Percentiles rank a stretch among this genome's conserved stretches.
phyloP scores from a whole-genome alignment of 2,797 vertebrate genomes.

The Potorous gilbertii region DNA sequence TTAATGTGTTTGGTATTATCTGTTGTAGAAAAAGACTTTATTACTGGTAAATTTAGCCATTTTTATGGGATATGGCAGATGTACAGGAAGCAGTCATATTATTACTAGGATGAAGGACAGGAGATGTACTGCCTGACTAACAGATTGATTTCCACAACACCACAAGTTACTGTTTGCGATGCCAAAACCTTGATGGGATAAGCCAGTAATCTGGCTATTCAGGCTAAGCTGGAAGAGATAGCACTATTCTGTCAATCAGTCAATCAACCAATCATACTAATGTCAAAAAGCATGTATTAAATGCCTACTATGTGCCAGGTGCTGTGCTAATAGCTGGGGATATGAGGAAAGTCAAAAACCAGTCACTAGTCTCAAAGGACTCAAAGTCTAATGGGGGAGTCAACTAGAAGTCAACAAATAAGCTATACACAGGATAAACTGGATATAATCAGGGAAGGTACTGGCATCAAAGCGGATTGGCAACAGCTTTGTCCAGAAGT shows the following conservation, averaged over 20 bases:
- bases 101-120: not conserved
- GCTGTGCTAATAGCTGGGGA: not conserved
- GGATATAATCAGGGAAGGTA: not conserved
- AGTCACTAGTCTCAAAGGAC: not conserved
- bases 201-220: not conserved
- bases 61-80: not conserved
- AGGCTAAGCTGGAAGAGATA: not conserved
- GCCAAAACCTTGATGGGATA: not conserved
- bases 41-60: not conserved
- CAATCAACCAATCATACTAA: not conserved
- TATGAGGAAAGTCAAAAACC: not conserved
- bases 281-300: not conserved
- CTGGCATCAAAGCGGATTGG: not conserved
- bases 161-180: not conserved
- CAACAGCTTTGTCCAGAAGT: not conserved
- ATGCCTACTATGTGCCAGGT: not conserved
- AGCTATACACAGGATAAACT: not conserved
- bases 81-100: not conserved
- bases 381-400: not conserved
- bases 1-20: slow-evolving; percentile 29
- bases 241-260: not conserved
- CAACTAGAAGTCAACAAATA: not conserved
- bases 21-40: not conserved
- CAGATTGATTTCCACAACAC: not conserved
- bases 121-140: not conserved